Conservation (phyloP, 2,113 vertebrate species). For the Regulus satrapa region DNA sequence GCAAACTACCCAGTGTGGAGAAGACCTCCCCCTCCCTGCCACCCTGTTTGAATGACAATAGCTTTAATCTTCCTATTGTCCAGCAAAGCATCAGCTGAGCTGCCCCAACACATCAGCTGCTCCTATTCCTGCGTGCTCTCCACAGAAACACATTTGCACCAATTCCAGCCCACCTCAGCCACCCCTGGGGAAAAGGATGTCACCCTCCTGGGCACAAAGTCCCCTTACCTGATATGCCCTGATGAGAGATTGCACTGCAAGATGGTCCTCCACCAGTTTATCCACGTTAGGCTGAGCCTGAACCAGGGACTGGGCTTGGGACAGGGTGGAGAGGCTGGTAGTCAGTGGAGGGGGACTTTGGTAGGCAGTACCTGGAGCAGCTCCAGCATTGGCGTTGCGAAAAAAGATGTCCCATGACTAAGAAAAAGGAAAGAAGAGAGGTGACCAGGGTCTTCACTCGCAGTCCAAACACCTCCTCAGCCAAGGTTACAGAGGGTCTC, state of each 20-base stretch:
- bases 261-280: slow-evolving; percentile 91
- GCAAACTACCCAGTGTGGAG: background rate
- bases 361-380: slow-evolving; percentile 85
- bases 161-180: background rate
- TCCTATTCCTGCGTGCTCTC: background rate
- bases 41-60: background rate
- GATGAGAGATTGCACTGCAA: slow-evolving; percentile 93
- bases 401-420: slow-evolving; percentile 98
- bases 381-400: slow-evolving; percentile 85
- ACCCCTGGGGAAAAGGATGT: fast-evolving
- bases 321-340: slow-evolving; percentile 60
- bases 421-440: background rate
- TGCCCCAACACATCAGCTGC: background rate
- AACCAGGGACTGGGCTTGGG: slow-evolving; percentile 70
- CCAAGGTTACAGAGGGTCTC: background rate
- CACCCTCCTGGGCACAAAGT: fast-evolving
- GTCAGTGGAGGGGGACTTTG: slow-evolving; percentile 81
- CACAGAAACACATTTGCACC: fast-evolving
- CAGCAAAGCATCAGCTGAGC: background rate
- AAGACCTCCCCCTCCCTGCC: background rate
- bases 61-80: background rate
- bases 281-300: slow-evolving; percentile 80
- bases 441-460: background rate
- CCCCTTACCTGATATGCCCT: slow-evolving; percentile 89
- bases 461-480: background rate